Evolutionary conservation across 2,888 invertebrate species (phyloP).

Genomic region (Dascillus cervinus): DNA sequence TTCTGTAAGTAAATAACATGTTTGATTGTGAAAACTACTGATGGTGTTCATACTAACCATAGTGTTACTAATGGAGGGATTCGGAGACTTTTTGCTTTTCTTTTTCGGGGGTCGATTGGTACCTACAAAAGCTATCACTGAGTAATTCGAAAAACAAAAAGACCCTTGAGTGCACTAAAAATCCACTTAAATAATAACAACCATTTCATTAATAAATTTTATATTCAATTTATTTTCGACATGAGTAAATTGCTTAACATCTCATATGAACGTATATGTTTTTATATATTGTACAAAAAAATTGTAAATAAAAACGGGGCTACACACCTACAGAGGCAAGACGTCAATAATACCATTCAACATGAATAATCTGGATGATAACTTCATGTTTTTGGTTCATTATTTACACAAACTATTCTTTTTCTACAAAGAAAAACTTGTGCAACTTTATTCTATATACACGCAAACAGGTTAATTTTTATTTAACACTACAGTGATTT

Average conservation of each 20-base stretch:
- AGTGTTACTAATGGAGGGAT: constrained; percentile 30
- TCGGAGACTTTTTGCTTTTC: constrained; percentile 47
- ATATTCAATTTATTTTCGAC: constrained; percentile 39
- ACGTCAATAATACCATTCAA: constrained; percentile 22
- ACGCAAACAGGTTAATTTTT: constrained; percentile 19
- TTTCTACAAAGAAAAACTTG: constrained; percentile 12
- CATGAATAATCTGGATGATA: constrained; percentile 19
- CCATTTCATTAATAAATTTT: constrained; percentile 26
- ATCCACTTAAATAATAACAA: constrained; percentile 22
- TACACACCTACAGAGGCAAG: constrained; percentile 35
- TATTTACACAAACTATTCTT: constrained; percentile 15
- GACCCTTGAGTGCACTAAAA: constrained; percentile 16
- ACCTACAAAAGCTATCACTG: constrained; percentile 33
- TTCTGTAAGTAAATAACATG: neutral
- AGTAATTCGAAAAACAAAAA: constrained; percentile 6
- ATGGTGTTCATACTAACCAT: neutral
- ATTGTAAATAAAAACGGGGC: constrained; percentile 17
- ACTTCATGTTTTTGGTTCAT: too few species aligned
- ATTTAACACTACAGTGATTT: constrained; percentile 11
- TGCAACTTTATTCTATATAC: constrained; percentile 18
- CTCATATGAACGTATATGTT: constrained; percentile 22
- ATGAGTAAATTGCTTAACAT: constrained; percentile 35
- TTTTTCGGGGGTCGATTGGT: constrained; percentile 46
- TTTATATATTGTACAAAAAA: constrained; percentile 25
- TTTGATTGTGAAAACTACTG: neutral